Evolutionary conservation across 2,113 vertebrate species (phyloP), one percentile per base, ranked within the genome.

Genomic region (Cebidichthys violaceus): DNA sequence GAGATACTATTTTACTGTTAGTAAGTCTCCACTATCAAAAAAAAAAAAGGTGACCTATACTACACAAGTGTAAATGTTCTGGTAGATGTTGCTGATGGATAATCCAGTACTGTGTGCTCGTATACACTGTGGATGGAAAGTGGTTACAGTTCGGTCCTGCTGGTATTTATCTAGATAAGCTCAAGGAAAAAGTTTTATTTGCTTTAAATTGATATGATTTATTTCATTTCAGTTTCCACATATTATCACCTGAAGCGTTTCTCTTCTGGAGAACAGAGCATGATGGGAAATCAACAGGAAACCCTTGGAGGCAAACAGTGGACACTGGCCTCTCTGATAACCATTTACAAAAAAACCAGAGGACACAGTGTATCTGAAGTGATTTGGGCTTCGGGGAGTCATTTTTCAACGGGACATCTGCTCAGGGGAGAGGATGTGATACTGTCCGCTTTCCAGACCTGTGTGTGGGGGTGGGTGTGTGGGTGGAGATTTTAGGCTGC

Each of bases 391-490:
- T 68, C 62, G 17, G 22, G 31, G 77, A 72, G 59, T 81, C 83
- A 70, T 88, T 75, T 80, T 66, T 88, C 86, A 73, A 7, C 1
- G 0, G 62, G 79, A 79, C 82, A 47, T 20, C 33, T 22, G 69
- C 52, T 70, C 64, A 10, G 35, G 69, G 27, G 24, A 66, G n/a
- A 41, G 17, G 60, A 43, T 3, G 3, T 22, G 20, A 70, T 20
- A 5, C 55, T 59, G 73, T 60, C 62, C 50, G 70, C 64, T 7
- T 13, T 31, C 41, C 33, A 76, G 61, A 61, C n/a, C 47, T n/a
- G 1, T 33, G 24, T n/a, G n/a, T n/a, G n/a, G n/a, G n/a, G n/a
- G n/a, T n/a, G n/a, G n/a, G n/a, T n/a, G n/a, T n/a, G n/a, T n/a
- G n/a, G n/a, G n/a, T 62, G 52, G 17, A 70, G 67, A 24, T 52